These are phyloP conservation scores for Anaspis maculata DNA, from an alignment of 2,888 invertebrate genomes.

Conservation along the genomic window DNA sequence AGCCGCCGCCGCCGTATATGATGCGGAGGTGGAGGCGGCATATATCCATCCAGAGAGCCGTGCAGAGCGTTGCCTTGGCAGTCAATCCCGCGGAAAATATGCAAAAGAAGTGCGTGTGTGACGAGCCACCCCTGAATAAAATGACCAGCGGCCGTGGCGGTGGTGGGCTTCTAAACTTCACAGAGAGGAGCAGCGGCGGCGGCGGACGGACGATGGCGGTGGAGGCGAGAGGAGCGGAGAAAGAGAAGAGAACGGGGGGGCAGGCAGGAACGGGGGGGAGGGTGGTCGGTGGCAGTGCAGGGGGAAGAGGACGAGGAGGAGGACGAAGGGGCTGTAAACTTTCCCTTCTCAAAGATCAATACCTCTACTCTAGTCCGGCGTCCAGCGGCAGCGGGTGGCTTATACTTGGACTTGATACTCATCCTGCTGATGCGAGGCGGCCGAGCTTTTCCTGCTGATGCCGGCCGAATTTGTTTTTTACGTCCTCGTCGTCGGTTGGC, in stretches of 20 bases:
- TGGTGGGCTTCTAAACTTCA: conserved; percentile 42
- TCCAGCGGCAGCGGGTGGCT: conserved; percentile 33
- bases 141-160: conserved; percentile 45
- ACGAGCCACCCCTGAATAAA: conserved; percentile 38
- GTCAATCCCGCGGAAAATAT: too few species aligned
- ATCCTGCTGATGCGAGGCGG: conserved; percentile 8
- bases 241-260: conserved; percentile 29
- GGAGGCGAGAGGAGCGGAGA: conserved; percentile 12
- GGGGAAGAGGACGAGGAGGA: conserved; percentile 12
- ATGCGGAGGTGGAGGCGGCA: too few species aligned
- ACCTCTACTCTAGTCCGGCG: conserved; percentile 42
- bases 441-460: conserved; percentile 8
- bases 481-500: too few species aligned
- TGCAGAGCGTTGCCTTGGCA: too few species aligned
- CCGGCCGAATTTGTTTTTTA: conserved; percentile 1
- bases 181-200: too few species aligned
- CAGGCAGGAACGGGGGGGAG: too few species aligned
- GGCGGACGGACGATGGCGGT: conserved; percentile 19
- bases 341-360: conserved; percentile 47
- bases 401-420: conserved; percentile 27
- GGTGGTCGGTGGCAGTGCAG: conserved; percentile 17
- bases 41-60: too few species aligned
- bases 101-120: conserved; percentile 37
- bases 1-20: too few species aligned
- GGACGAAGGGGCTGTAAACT: conserved; percentile 41